Percentiles rank a stretch among this genome's conserved stretches.
Evolutionary conservation across 2,113 vertebrate genomes (phyloP).

Genomic region (Meleagris gallopavo): DNA sequence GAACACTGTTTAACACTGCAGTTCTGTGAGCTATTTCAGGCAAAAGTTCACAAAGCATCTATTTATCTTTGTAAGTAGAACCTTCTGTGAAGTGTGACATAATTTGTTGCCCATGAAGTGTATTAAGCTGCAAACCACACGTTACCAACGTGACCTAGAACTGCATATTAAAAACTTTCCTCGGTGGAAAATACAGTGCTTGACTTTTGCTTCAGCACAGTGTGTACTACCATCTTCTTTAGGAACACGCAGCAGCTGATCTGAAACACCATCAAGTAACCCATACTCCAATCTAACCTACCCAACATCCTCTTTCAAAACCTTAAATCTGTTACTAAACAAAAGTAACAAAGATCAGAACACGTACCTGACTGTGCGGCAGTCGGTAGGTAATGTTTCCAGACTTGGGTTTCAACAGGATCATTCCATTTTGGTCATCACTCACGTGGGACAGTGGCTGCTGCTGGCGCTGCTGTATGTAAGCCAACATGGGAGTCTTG

Average conservation of each 20-base stretch:
- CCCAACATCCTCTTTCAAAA: not conserved
- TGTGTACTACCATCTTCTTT: not conserved
- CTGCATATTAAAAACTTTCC: not conserved
- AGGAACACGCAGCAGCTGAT: not conserved
- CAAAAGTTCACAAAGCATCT: constrained; percentile 51
- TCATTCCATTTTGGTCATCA: constrained; percentile 80
- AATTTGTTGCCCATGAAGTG: constrained; percentile 29
- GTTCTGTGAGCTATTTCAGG: constrained; percentile 50
- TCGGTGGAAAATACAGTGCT: not conserved
- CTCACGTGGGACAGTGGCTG: constrained; percentile 70
- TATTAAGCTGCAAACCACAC: constrained; percentile 43
- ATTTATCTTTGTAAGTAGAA: constrained; percentile 50
- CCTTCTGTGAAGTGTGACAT: not conserved
- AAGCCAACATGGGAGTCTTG: constrained; percentile 83
- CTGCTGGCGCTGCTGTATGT: constrained; percentile 86
- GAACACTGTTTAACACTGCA: constrained; percentile 21
- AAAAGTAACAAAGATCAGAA: not conserved
- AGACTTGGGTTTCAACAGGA: constrained; percentile 85
- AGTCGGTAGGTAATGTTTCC: constrained; percentile 83
- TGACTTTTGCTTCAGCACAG: not conserved
- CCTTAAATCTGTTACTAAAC: not conserved
- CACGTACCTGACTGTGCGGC: constrained; percentile 86
- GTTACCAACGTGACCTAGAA: constrained; percentile 5
- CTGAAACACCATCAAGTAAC: not conserved
- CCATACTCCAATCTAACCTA: not conserved